Conservation (phyloP, 2,113 vertebrate species). For the Clarias gariepinus region DNA sequence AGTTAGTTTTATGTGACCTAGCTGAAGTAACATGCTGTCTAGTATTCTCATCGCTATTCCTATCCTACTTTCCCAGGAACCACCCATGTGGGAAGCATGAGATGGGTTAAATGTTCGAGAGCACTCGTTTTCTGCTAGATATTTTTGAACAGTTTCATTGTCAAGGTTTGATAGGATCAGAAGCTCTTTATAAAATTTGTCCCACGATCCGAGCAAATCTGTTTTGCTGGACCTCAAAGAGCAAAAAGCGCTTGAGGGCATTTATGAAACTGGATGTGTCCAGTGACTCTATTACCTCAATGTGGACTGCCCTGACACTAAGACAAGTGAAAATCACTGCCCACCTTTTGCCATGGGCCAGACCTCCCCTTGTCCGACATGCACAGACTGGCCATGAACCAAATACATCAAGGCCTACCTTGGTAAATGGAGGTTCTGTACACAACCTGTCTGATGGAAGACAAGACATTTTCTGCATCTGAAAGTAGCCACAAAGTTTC, state of each 20-base stretch:
- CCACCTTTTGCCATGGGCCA: neutral
- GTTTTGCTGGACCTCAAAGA: neutral
- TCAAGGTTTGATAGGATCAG: no score
- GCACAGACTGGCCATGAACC: neutral
- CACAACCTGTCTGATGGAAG: neutral
- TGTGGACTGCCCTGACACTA: no score
- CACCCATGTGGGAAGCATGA: neutral
- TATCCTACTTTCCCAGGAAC: neutral
- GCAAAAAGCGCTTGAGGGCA: neutral
- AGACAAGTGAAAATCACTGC: neutral
- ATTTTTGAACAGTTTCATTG: no score
- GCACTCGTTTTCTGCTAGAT: no score
- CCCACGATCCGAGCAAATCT: neutral
- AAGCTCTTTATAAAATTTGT: neutral
- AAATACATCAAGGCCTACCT: neutral
- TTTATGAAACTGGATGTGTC: neutral
- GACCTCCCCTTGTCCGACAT: neutral
- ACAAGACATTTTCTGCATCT: neutral
- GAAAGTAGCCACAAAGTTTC: neutral
- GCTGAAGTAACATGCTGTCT: neutral
- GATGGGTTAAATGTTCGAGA: neutral
- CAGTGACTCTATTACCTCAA: no score
- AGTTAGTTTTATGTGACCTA: neutral
- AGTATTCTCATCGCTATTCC: neutral
- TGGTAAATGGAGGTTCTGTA: slow-evolving; percentile 12